Percentiles rank a stretch among this genome's conserved stretches.
Evolutionary conservation across 1,140 invertebrate species (phyloP).

Genomic region (Sitophilus oryzae): DNA sequence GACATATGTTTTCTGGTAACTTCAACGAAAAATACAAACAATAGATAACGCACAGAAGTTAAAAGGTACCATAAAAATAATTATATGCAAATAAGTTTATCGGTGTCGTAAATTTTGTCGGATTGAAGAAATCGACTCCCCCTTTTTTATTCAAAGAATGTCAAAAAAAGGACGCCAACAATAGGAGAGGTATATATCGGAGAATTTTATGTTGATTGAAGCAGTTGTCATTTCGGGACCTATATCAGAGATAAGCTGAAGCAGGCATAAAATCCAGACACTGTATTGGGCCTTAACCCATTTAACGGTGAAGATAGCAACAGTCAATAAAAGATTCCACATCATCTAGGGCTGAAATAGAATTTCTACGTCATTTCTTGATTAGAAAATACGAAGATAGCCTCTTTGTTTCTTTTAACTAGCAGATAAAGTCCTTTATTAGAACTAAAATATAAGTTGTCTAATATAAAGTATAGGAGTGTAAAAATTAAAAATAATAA

Average conservation of each 20-base stretch:
- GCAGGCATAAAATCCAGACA: constrained; percentile 12
- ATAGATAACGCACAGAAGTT: neutral
- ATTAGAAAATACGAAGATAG: constrained; percentile 13
- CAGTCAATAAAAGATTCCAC: constrained; percentile 17
- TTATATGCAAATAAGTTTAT: neutral
- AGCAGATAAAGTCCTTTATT: neutral
- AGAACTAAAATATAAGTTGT: no score
- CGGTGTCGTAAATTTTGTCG: neutral
- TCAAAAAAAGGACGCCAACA: neutral
- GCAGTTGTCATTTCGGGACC: constrained; percentile 7
- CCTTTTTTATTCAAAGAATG: neutral
- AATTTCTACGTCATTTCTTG: constrained; percentile 17
- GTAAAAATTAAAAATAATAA: no score
- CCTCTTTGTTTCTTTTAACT: constrained; percentile 13
- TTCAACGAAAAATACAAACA: neutral
- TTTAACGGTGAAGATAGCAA: constrained; percentile 19
- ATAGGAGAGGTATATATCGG: no score
- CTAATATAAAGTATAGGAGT: no score
- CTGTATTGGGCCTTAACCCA: constrained; percentile 7
- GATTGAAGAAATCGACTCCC: neutral
- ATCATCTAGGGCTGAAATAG: constrained; percentile 11
- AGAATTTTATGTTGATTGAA: constrained; percentile 7
- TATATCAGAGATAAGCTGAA: constrained; percentile 20
- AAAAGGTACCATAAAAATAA: neutral
- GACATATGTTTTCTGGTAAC: no score